Evolutionary conservation across 2,113 vertebrate genomes (phyloP).

Genomic region (Oxyruncus cristatus): DNA sequence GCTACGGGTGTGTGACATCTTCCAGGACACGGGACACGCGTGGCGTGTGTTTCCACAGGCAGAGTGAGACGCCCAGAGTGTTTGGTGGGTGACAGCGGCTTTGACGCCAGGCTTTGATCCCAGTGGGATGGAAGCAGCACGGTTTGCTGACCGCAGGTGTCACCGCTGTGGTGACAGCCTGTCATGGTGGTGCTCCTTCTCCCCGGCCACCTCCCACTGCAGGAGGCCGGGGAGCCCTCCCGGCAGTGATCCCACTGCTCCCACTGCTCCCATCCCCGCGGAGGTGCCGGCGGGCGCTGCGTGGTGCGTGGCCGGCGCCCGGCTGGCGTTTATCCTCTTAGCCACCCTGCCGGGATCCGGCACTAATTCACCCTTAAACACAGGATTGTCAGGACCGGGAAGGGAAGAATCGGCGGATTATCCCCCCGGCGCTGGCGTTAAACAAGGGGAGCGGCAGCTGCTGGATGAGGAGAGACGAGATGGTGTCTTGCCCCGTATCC

Average conservation of each 20-base stretch:
- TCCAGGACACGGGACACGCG: neutral
- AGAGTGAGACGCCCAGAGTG: fast-evolving
- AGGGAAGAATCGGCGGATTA: constrained; percentile 25
- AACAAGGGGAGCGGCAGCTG: neutral
- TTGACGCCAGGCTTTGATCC: neutral
- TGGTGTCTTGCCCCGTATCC: neutral
- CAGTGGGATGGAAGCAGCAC: fast-evolving
- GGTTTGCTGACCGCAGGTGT: neutral
- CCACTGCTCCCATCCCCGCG: fast-evolving
- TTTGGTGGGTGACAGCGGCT: neutral
- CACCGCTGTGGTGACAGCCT: fast-evolving
- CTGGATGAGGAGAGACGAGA: neutral
- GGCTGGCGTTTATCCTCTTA: constrained; percentile 47
- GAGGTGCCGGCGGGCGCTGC: fast-evolving
- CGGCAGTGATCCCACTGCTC: neutral
- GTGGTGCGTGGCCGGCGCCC: neutral
- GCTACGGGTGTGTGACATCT: neutral
- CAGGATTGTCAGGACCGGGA: constrained; percentile 11
- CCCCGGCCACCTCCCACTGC: neutral
- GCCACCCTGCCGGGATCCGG: neutral
- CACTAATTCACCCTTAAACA: constrained; percentile 69
- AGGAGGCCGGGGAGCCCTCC: neutral
- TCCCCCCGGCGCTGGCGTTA: neutral
- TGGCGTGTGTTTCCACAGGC: fast-evolving
- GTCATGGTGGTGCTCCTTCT: neutral